Base-by-base conservation (phyloP, 2,888 invertebrate species). In the Acleris holmiana region DNA sequence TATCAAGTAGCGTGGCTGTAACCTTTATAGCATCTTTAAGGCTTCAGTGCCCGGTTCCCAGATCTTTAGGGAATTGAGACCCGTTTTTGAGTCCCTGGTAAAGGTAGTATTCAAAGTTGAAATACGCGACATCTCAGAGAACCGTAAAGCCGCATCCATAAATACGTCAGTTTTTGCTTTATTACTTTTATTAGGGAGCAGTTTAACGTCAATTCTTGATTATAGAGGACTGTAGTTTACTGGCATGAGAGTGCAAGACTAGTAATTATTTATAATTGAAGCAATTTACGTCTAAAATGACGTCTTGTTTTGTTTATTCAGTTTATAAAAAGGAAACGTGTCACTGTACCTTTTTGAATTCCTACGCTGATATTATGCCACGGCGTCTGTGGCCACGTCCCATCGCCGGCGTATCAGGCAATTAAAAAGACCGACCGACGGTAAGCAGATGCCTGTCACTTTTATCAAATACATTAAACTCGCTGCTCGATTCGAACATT, bases 401-500 rank as follows among this genome's bases (percentile, higher is more conserved):
- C 67, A 64, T 68, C 74, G 78, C 77, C 80, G 84, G 83, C 79
- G 79, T 89, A 90, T 89, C 89, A 82, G 82, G 89, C 90, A 91
- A 91, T 92, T 91, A 91, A 91, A 89, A 78, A 79, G 78, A 77
- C 82, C 81, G 77, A 75, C 76, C 75, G 84, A 86, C 88, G 80
- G 89, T 88, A 86, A 88, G 87, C 90, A 89, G 89, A 87, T 85
- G 89, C 82, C 89, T 86, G 90, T 91, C 91, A 89, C 79, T 87
- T 84, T 91, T 92, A 92, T 91, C 91, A 90, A 88, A 91, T 86
- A 88, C 91, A 91, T 91, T 91, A 90, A 91, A 89, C 85, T 85
- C 84, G 85, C 80, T 85, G 83, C 85, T 85, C 81, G 84, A 82
- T 77, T 86, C 83, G 83, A 86, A 86, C 85, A 83, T 87, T 85